Conservation (phyloP, 2,797 vertebrate genomes). For the Macrochelys suwanniensis region DNA sequence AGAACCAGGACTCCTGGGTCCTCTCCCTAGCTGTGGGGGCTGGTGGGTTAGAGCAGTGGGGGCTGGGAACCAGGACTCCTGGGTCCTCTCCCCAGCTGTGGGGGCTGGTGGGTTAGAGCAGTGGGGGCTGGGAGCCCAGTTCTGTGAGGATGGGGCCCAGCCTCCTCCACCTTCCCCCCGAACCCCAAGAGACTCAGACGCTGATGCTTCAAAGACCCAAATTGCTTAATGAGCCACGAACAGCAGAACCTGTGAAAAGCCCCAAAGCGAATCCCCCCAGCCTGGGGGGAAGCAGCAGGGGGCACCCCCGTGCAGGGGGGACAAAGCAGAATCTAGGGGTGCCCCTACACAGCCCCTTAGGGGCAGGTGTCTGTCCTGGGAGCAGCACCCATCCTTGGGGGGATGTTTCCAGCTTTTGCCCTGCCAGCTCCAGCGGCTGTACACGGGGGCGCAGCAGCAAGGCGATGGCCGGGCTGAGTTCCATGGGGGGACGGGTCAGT, state of each 20-base stretch:
- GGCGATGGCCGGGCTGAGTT: accelerated
- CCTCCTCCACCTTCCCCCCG: background rate
- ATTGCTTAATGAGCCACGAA: background rate
- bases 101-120: too few species aligned
- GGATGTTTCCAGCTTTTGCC: background rate
- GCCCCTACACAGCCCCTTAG: too few species aligned
- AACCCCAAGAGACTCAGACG: background rate
- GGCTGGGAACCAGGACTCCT: too few species aligned
- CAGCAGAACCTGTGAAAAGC: background rate
- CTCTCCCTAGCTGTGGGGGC: too few species aligned
- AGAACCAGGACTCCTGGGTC: background rate
- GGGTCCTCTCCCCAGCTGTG: too few species aligned
- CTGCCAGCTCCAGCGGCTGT: background rate
- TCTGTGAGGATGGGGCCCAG: background rate
- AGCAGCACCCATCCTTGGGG: background rate
- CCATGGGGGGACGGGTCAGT: background rate
- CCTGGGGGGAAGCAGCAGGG: background rate
- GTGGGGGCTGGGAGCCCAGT: too few species aligned
- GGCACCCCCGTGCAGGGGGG: background rate
- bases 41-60: too few species aligned
- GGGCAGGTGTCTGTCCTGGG: background rate
- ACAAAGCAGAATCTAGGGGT: background rate
- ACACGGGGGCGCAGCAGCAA: background rate
- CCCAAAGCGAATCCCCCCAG: background rate
- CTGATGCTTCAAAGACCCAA: background rate